Percentiles rank a stretch among this genome's conserved stretches.
phyloP scores from a whole-genome alignment of 2,888 invertebrate genomes.

The Hirudinaria manillensis region DNA sequence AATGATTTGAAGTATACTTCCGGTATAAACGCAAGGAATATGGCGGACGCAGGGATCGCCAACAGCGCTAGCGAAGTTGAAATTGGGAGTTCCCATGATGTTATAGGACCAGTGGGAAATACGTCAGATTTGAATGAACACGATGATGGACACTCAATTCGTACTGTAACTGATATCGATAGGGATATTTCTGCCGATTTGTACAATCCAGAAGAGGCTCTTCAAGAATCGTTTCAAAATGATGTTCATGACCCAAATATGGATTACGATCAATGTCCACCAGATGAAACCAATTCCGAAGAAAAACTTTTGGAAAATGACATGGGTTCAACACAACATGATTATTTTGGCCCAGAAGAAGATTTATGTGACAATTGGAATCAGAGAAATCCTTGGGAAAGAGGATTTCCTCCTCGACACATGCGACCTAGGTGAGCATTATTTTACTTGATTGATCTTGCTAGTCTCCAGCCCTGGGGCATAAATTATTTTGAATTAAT shows the following conservation, averaged over 20 bases:
- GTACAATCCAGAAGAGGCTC: constrained; percentile 12
- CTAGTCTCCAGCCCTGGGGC: neutral
- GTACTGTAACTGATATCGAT: neutral
- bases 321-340: neutral
- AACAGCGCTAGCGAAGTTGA: neutral
- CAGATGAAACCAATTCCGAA: neutral
- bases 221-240: neutral
- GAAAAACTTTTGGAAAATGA: neutral
- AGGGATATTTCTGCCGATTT: neutral
- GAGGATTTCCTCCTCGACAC: neutral
- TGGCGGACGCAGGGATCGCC: constrained; percentile 1
- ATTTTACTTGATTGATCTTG: neutral
- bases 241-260: neutral
- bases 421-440: neutral
- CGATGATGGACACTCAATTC: neutral
- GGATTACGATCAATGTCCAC: neutral
- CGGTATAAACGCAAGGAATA: constrained; percentile 3
- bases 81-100: neutral
- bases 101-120: neutral
- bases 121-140: neutral
- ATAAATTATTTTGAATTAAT: neutral
- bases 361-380: neutral
- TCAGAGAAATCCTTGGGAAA: constrained; percentile 15
- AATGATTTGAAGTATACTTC: neutral
- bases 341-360: neutral